A percentile compares a stretch with the other conserved stretches of the same genome.
Conservation (phyloP, 2,888 invertebrate genomes). For the Cheilosia scutellata region DNA sequence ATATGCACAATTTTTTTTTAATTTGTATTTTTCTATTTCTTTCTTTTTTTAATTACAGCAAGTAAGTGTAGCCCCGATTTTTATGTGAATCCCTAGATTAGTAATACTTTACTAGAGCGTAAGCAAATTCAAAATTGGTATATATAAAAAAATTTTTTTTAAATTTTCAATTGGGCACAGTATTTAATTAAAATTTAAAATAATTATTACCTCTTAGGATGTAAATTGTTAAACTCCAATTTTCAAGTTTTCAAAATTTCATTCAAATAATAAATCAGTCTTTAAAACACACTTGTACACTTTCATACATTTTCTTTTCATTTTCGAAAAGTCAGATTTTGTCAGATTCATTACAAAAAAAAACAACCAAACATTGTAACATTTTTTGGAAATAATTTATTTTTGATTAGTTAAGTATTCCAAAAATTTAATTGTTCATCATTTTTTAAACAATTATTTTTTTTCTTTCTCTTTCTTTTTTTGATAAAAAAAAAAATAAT, state of each 20-base stretch:
- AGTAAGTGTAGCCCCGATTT: conserved; percentile 81
- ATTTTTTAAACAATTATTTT: conserved; percentile 73
- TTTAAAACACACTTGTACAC: conserved; percentile 60
- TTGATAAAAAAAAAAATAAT: conserved; percentile 48
- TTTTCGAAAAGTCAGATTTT: conserved; percentile 40
- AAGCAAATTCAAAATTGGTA: conserved; percentile 71
- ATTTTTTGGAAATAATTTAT: conserved; percentile 77
- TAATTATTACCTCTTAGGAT: conserved; percentile 8
- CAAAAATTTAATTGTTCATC: conserved; percentile 49
- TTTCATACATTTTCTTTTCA: conserved; percentile 65
- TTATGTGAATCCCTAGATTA: conserved; percentile 56
- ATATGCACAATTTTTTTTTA: conserved; percentile 62
- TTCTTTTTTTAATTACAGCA: conserved; percentile 83
- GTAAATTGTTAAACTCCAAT: conserved; percentile 58
- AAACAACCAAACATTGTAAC: conserved; percentile 60
- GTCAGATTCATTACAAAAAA: conserved; percentile 72
- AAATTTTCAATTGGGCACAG: conserved; percentile 61
- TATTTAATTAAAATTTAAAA: neutral
- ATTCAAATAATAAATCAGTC: conserved; percentile 65
- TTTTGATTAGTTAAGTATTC: conserved; percentile 61
- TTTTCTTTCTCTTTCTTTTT: conserved; percentile 76
- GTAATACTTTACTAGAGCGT: conserved; percentile 41
- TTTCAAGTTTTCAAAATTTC: conserved; percentile 73
- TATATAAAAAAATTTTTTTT: neutral
- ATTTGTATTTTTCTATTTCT: conserved; percentile 77